Conservation (phyloP, 2,888 invertebrate genomes). For the Andrena camellia region DNA sequence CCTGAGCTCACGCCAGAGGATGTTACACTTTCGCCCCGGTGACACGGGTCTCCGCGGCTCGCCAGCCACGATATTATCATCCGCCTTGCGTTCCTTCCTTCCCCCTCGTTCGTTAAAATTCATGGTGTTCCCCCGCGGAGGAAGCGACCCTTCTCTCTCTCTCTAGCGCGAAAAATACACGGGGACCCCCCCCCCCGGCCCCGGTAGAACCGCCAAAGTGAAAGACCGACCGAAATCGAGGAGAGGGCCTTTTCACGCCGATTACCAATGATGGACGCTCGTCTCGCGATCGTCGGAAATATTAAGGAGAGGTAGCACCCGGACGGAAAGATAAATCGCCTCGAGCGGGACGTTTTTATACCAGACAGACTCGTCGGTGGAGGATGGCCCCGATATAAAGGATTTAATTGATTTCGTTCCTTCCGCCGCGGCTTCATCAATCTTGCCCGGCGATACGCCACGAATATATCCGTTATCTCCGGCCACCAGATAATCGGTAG, state of each 20-base stretch:
- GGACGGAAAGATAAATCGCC: conserved; percentile 51
- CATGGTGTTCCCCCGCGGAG: conserved; percentile 50
- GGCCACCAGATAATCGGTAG: conserved; percentile 56
- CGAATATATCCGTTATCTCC: conserved; percentile 57
- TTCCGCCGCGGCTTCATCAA: conserved; percentile 40
- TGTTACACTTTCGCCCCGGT: conserved; percentile 46
- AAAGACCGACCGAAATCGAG: conserved; percentile 3
- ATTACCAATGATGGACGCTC: conserved; percentile 4
- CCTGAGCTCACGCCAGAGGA: conserved; percentile 32
- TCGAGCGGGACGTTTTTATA: conserved; percentile 43
- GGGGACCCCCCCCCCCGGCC: no score
- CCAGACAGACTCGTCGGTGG: conserved; percentile 33
- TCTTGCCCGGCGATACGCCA: conserved; percentile 44
- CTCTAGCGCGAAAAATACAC: conserved; percentile 15
- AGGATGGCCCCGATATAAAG: conserved; percentile 37
- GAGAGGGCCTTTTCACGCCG: no score
- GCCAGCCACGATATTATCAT: conserved; percentile 44
- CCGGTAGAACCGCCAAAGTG: conserved; percentile 1
- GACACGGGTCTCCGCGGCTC: conserved; percentile 46
- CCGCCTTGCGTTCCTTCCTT: conserved; percentile 42
- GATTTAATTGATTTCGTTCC: conserved; percentile 65
- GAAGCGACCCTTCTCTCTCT: background rate
- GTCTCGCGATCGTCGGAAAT: conserved; percentile 45
- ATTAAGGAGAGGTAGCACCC: conserved; percentile 43
- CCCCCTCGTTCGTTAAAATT: conserved; percentile 60